Percentiles rank a stretch among this genome's conserved stretches.
phyloP scores from a whole-genome alignment of 2,888 invertebrate genomes.

The Psylliodes chrysocephalus region DNA sequence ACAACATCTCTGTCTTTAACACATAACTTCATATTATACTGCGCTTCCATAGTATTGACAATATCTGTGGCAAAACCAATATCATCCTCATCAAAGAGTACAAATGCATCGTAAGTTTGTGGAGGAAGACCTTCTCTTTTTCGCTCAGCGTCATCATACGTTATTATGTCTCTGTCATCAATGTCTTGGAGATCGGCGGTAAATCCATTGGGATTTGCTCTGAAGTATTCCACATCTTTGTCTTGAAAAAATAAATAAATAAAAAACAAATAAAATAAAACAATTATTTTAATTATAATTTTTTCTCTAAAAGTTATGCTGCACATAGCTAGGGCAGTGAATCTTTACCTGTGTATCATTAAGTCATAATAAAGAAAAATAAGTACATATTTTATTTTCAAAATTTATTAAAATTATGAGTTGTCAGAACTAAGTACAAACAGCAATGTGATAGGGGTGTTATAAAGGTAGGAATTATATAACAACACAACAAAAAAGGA shows the following conservation, averaged over 20 bases:
- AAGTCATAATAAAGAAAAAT: too few relatives aligned
- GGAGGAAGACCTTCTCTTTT: conserved; percentile 54
- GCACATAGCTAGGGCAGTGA: too few relatives aligned
- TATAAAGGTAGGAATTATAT: too few relatives aligned
- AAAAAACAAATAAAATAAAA: too few relatives aligned
- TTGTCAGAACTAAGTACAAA: too few relatives aligned
- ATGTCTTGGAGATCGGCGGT: conserved; percentile 40
- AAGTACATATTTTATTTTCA: too few relatives aligned
- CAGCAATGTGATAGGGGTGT: too few relatives aligned
- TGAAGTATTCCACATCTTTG: conserved; percentile 51
- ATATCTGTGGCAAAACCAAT: conserved; percentile 75
- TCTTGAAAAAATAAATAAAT: conserved; percentile 46
- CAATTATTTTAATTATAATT: too few relatives aligned
- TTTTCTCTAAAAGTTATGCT: too few relatives aligned
- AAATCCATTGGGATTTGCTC: conserved; percentile 43
- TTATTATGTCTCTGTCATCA: conserved; percentile 54
- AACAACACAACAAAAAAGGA: too few relatives aligned
- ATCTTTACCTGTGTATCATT: too few relatives aligned
- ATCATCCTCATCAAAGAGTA: conserved; percentile 81
- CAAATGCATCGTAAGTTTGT: conserved; percentile 81
- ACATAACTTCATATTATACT: conserved; percentile 76
- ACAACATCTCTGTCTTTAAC: conserved; percentile 79
- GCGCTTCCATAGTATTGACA: conserved; percentile 70
- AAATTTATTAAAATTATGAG: too few relatives aligned
- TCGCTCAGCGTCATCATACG: conserved; percentile 55